These are phyloP conservation scores for Chitala chitala DNA, from an alignment of 2,113 vertebrate species.

Conservation along the genomic window DNA sequence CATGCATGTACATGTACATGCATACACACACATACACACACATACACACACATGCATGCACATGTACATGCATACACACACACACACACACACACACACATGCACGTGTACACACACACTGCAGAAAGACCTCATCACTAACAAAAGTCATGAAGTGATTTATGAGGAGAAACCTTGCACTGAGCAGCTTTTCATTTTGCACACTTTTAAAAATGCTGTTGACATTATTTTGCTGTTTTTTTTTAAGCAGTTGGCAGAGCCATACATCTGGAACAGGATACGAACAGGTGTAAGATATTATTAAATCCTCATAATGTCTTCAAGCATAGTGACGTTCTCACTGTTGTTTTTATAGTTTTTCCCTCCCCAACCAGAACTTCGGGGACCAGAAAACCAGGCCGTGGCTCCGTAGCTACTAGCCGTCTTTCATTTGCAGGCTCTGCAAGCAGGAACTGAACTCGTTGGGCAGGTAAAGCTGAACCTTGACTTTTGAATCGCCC, in stretches of 20 bases:
- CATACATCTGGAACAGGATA: slow-evolving; percentile 55
- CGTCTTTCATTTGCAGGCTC: slow-evolving; percentile 48
- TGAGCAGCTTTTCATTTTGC: slow-evolving; percentile 44
- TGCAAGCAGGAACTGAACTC: slow-evolving; percentile 53
- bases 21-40: background rate
- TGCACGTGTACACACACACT: background rate
- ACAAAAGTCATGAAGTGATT: background rate
- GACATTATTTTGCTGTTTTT: slow-evolving; percentile 28
- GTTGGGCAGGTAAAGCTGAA: slow-evolving; percentile 28
- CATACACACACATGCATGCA: background rate
- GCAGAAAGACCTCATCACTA: background rate
- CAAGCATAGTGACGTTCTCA: slow-evolving; percentile 48
- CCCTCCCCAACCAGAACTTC: slow-evolving; percentile 47
- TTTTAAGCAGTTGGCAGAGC: slow-evolving; percentile 61
- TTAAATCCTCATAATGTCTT: slow-evolving; percentile 56
- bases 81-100: background rate
- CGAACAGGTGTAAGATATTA: slow-evolving; percentile 40
- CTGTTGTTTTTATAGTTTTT: slow-evolving; percentile 63
- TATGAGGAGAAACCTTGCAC: background rate
- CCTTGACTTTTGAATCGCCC: slow-evolving; percentile 57
- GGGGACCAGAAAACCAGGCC: background rate
- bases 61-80: background rate
- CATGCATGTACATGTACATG: background rate
- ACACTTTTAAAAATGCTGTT: slow-evolving; percentile 44
- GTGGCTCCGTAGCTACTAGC: slow-evolving; percentile 40